Base-by-base conservation (phyloP, 2,888 invertebrate species). In the Deladenus siricidicola region DNA sequence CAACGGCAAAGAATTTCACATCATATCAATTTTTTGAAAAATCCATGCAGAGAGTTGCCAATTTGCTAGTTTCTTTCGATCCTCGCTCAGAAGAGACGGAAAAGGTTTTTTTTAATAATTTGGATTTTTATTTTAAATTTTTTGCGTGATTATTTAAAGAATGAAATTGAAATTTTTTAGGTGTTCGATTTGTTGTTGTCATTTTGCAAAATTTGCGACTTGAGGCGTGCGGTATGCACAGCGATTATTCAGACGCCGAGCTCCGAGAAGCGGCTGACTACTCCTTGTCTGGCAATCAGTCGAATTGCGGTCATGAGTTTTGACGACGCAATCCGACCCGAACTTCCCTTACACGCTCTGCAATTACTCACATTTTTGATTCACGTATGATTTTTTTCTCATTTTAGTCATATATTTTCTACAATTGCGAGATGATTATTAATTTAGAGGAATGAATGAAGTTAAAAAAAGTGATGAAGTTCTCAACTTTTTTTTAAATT, bases 111-210 rank as follows among this genome's bases (percentile, higher is more conserved):
- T 21, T 43, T 55, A 4, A 24, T n/a, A 34, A n/a, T n/a, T n/a
- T n/a, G n/a, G n/a, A n/a, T n/a, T n/a, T n/a, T n/a, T n/a, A n/a
- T n/a, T n/a, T n/a, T n/a, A n/a, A n/a, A 19, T 19, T 19, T 45
- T 21, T 14, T 45, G 6, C n/a, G n/a, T 8, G 21, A 6, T 6
- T 6, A 45, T 14, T 19, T 45, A 19, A 6, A n/a, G 14, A 30
- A 3, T n/a, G 21, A 1, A 30, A 39, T 52, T 42, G 4, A 4
- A 14, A 4, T 8, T 3, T 67, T 71, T 6, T 70, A 81, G 80
- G 63, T 81, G 34, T 79, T 80, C 70, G 80, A 80, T 58, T 70
- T 81, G n/a, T 66, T 81, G 19, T 68, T 79, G 43, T 67, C 78
- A 0, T 76, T 81, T 56, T 81, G 80, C 63, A 70, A 74, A 2